phyloP scores from a whole-genome alignment of 2,113 vertebrate genomes.

The Hoplias malabaricus region DNA sequence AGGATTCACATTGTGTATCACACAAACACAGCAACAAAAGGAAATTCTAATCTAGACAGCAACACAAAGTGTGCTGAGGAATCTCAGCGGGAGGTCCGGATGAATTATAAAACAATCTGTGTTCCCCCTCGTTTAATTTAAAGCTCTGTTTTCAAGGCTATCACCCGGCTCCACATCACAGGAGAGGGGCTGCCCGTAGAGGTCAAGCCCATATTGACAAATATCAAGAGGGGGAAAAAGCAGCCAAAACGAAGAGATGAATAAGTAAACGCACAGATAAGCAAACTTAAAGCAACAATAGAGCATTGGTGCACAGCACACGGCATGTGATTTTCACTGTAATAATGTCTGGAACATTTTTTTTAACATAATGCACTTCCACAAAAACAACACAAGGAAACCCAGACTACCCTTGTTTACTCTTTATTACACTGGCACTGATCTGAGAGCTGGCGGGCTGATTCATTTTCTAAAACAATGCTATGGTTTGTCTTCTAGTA shows the following conservation, averaged over 20 bases:
- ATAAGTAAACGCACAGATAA: constrained; percentile 66
- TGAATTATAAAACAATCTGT: constrained; percentile 81
- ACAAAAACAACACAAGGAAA: constrained; percentile 44
- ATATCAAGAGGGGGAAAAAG: constrained; percentile 68
- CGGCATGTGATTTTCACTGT: constrained; percentile 43
- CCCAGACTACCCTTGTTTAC: not conserved
- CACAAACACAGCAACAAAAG: constrained; percentile 78
- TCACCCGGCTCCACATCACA: constrained; percentile 64
- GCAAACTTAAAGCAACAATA: constrained; percentile 61
- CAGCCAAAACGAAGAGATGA: constrained; percentile 64
- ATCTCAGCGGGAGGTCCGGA: constrained; percentile 69
- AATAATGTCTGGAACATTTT: constrained; percentile 21
- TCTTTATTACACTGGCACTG: not conserved
- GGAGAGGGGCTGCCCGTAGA: constrained; percentile 59
- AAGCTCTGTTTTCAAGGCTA: constrained; percentile 75
- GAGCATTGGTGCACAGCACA: constrained; percentile 13
- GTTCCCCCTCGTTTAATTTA: constrained; percentile 75
- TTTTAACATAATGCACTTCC: not conserved
- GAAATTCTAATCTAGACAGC: constrained; percentile 77
- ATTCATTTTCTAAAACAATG: not conserved
- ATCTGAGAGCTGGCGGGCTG: not conserved
- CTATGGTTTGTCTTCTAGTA: not conserved
- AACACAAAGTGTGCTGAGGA: constrained; percentile 65
- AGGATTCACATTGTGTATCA: constrained; percentile 74
- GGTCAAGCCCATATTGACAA: constrained; percentile 74